Evolutionary conservation across 2,113 vertebrate species (phyloP), one percentile per base, ranked within the genome.

Genomic region (Chamaea fasciata): DNA sequence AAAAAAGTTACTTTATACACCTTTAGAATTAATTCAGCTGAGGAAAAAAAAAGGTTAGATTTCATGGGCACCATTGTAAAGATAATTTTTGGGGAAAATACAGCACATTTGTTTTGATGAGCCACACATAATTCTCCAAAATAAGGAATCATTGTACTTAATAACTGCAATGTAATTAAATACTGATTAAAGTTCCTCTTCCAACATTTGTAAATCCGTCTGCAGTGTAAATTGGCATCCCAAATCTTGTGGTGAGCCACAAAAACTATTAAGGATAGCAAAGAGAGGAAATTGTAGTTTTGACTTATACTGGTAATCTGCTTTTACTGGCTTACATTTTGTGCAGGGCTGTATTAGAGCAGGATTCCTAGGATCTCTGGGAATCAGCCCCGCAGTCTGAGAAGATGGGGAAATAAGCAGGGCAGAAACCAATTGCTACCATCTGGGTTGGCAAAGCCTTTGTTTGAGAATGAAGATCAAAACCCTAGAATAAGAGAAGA

Each of bases 241-340:
- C 85, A 92, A 96, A 95, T 95, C 89, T 96, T 96, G 97, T 94
- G 97, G 96, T 97, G 92, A 97, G 90, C 97, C 97, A 97, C 96
- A 96, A 92, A 96, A 95, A 69, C 91, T 93, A 94, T 92, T 93
- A 96, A 91, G 84, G 35, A 83, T 64, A 79, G 91, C 87, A 96
- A 90, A 39, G 75, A 93, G 76, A 93, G 93, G 90, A 95, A 95
- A 97, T 59, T 73, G 74, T 92, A 85, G 67, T 81, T 95, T 95
- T 92, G 77, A 71, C 70, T 94, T 95, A 55, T 77, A 79, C 64
- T 90, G 76, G 86, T 92, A 95, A 96, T 95, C 87, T 90, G 94
- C 88, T 94, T 95, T 89, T 92, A 78, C 91, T 91, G 75, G 94
- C 82, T 89, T 94, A 78, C 57, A 59, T 94, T 95, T 95, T 81